phyloP scores from a whole-genome alignment of 2,797 vertebrate species.

The Morelia viridis region DNA sequence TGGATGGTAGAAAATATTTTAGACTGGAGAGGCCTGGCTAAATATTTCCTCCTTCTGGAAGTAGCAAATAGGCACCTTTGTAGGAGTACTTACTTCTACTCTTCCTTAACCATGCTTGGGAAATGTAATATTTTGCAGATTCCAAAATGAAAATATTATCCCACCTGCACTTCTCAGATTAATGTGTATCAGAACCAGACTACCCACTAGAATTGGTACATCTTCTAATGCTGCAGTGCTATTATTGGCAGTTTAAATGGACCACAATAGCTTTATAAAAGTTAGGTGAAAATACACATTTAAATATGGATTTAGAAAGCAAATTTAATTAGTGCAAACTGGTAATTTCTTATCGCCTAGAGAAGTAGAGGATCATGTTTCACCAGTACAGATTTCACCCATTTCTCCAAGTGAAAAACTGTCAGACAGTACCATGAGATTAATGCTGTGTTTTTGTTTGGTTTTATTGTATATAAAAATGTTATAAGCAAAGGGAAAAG shows the following conservation, averaged over 20 bases:
- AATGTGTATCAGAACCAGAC: background rate
- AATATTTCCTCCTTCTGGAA: background rate
- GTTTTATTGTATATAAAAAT: constrained; percentile 54
- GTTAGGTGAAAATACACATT: background rate
- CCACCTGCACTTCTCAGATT: background rate
- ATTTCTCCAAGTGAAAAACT: constrained; percentile 50
- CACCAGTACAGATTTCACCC: constrained; percentile 34
- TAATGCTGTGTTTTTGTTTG: constrained; percentile 36
- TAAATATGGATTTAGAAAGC: background rate
- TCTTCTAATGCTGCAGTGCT: background rate
- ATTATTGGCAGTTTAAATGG: background rate
- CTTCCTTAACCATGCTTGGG: background rate
- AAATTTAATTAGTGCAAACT: background rate
- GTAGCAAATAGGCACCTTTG: background rate
- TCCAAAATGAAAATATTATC: background rate
- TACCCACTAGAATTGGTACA: background rate
- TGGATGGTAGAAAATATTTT: background rate
- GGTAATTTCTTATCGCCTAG: background rate
- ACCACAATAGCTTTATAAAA: background rate
- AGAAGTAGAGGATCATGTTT: background rate
- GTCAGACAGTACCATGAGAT: constrained; percentile 44
- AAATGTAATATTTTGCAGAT: background rate
- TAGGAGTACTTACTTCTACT: background rate
- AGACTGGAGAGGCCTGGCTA: background rate
- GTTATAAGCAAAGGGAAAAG: constrained; percentile 75